Base-by-base conservation (phyloP, 2,113 vertebrate genomes). In the Marmota flaviventris region DNA sequence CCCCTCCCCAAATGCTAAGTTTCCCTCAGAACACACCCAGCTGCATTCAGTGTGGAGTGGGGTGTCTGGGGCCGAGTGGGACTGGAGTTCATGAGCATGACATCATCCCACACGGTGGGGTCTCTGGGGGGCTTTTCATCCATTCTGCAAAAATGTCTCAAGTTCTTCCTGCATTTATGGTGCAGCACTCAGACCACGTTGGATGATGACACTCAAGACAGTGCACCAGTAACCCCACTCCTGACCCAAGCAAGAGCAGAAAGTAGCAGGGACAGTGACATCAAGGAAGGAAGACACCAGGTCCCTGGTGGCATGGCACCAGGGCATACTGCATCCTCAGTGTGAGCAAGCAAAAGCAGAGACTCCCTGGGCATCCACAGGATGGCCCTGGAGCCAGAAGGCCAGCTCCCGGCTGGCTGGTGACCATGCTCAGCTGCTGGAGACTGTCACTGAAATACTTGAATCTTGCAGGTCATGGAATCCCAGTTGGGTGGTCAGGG, bases 21-120 rank as follows among this genome's bases (percentile, higher is more conserved):
- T 42, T 25, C 37, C 56, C 25, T 16, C 5, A 16, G 8, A 29
- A 10, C 1, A 0, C 17, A 25, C 5, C 13, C n/a, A 1, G 56
- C 65, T 58, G 48, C 53, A 22, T 39, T 8, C 79, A 42, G 25
- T 12, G 6, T 37, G 73, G n/a, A 65, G 42, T 0, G 1, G 10
- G n/a, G 37, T 27, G 16, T 29, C 39, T 48, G 6, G 48, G 7
- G 16, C 56, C 25, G 70, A 18, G 8, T 9, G n/a, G 32, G 8
- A 25, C 18, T 3, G 32, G 37, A 16, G 22, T 12, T 13, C n/a
- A 5, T 29, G 45, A 73, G 17, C 37, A n/a, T 9, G 42, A 16
- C 22, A n/a, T 8, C 13, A 3, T 1, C 2, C 32, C 18, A 17
- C 82, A 20, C 45, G 8, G n/a, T 24, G 39, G 16, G 63, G 37